Evolutionary conservation across 2,888 invertebrate genomes (phyloP).

Genomic region (Cheiracanthium punctorium): DNA sequence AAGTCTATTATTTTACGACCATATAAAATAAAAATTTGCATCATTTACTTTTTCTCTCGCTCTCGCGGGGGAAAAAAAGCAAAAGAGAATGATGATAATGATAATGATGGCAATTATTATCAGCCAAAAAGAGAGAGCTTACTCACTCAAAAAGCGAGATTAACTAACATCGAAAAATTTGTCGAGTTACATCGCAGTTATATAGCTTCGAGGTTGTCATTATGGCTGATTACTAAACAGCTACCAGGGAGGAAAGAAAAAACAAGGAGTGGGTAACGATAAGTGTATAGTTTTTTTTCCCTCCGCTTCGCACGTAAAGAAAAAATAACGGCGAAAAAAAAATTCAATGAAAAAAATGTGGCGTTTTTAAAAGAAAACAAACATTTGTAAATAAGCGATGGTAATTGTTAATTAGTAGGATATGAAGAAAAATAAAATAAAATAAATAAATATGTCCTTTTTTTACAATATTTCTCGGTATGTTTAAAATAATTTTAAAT

Average conservation of each 20-base stretch:
- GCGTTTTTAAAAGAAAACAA: not conserved
- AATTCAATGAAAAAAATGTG: not conserved
- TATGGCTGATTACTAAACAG: conserved; percentile 2
- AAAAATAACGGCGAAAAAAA: not conserved
- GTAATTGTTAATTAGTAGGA: not conserved
- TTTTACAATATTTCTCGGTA: too few relatives aligned
- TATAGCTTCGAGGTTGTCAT: not conserved
- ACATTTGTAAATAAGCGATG: not conserved
- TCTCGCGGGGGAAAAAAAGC: too few relatives aligned
- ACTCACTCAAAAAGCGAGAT: not conserved
- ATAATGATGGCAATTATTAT: conserved; percentile 6
- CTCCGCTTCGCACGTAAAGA: too few relatives aligned
- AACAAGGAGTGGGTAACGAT: too few relatives aligned
- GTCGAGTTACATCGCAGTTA: not conserved
- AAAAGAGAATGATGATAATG: conserved; percentile 2
- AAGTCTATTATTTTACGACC: not conserved
- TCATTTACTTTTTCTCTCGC: conserved; percentile 1
- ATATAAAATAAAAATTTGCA: conserved; percentile 1
- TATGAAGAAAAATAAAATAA: too few relatives aligned
- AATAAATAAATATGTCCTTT: too few relatives aligned
- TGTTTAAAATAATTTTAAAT: too few relatives aligned
- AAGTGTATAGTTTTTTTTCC: too few relatives aligned
- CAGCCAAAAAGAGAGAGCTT: not conserved
- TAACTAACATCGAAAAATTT: not conserved
- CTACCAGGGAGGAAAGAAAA: not conserved